phyloP scores from a whole-genome alignment of 2,888 invertebrate species.

The Zaprionus lineosus region DNA sequence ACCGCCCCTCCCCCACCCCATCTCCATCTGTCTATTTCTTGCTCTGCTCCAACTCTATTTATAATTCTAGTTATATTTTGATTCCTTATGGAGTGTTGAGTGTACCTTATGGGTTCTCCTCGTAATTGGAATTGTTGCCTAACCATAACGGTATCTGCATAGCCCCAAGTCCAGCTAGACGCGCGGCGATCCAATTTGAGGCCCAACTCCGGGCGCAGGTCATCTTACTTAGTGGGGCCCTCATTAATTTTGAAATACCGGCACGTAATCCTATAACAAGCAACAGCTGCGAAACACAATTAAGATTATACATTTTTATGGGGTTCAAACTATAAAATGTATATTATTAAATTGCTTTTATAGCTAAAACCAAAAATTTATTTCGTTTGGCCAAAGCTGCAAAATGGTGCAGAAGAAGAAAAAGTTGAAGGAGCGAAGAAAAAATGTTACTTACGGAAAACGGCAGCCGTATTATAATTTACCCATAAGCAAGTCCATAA shows the following conservation, averaged over 20 bases:
- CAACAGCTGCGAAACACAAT: constrained; percentile 59
- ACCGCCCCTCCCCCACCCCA: constrained; percentile 1
- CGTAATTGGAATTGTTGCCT: constrained; percentile 63
- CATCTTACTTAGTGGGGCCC: constrained; percentile 47
- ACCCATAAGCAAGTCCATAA: constrained; percentile 43
- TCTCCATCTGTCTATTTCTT: background rate
- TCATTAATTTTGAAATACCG: constrained; percentile 70
- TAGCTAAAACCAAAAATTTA: constrained; percentile 36
- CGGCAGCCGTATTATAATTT: constrained; percentile 43
- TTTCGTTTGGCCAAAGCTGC: too few species aligned
- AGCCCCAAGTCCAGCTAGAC: constrained; percentile 28
- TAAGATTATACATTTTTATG: constrained; percentile 76
- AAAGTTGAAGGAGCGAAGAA: too few species aligned
- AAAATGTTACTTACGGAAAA: too few species aligned
- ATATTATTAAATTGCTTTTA: constrained; percentile 75
- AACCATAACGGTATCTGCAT: constrained; percentile 63
- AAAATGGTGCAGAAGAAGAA: constrained; percentile 9
- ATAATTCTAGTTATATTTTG: constrained; percentile 6
- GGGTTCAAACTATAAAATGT: constrained; percentile 73
- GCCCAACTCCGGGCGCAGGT: constrained; percentile 43
- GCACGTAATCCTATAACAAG: constrained; percentile 72
- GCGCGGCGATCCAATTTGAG: constrained; percentile 38
- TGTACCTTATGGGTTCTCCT: constrained; percentile 66
- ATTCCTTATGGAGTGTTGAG: constrained; percentile 25
- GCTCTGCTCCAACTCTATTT: background rate